These are phyloP conservation scores for Harlomillsia oculata DNA, from an alignment of 1,140 invertebrate genomes.

Conservation along the genomic window DNA sequence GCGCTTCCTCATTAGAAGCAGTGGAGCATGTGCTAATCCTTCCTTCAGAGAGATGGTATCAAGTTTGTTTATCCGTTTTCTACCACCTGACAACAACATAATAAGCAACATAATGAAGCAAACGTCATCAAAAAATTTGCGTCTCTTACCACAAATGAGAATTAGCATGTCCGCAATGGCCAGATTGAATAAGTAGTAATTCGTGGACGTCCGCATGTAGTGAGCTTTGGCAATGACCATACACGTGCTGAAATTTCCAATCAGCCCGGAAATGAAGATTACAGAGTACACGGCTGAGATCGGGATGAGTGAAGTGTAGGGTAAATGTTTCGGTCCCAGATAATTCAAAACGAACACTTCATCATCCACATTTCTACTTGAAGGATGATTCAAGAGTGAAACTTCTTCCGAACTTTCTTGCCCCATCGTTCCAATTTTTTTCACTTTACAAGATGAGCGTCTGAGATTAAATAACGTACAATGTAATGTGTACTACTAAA, in stretches of 20 bases:
- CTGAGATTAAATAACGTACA: too few relatives aligned
- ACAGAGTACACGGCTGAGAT: conserved; percentile 43
- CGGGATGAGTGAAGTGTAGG: conserved; percentile 39
- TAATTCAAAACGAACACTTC: conserved; percentile 35
- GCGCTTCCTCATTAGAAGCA: too few relatives aligned
- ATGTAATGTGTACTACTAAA: too few relatives aligned
- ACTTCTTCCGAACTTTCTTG: too few relatives aligned
- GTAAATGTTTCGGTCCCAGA: conserved; percentile 40
- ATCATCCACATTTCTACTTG: too few relatives aligned
- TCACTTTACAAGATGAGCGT: too few relatives aligned
- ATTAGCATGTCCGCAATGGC: conserved; percentile 41
- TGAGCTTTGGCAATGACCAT: conserved; percentile 45
- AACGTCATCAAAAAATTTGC: not conserved
- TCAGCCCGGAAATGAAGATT: conserved; percentile 47
- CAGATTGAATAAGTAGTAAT: conserved; percentile 75
- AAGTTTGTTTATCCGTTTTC: too few relatives aligned
- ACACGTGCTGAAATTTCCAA: conserved; percentile 51
- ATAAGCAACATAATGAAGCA: not conserved
- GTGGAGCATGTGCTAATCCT: too few relatives aligned
- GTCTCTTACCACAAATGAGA: conserved; percentile 38
- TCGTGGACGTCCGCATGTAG: conserved; percentile 48
- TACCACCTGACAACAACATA: too few relatives aligned
- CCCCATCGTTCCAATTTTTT: too few relatives aligned
- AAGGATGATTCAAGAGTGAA: too few relatives aligned
- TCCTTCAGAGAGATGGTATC: too few relatives aligned